Conservation (phyloP, 1,140 invertebrate genomes). For the Neodiprion fabricii region DNA sequence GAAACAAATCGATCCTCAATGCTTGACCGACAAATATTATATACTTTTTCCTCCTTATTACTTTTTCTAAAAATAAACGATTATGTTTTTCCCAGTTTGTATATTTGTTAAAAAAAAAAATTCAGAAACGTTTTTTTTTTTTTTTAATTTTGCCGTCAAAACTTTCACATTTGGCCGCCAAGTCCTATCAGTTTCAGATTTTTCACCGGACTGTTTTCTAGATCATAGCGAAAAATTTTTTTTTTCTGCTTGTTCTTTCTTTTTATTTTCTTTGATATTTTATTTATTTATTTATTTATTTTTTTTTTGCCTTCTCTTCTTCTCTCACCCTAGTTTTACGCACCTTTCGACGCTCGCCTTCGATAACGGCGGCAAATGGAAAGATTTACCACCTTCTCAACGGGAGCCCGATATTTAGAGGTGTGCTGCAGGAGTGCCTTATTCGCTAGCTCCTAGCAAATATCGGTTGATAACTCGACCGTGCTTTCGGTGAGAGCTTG, state of each 20-base stretch:
- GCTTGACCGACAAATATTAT: no score
- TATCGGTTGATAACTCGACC: slow-evolving; percentile 16
- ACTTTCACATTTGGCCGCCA: not conserved
- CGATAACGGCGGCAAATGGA: not conserved
- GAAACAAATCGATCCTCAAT: no score
- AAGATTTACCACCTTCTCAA: slow-evolving; percentile 7
- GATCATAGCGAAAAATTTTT: not conserved
- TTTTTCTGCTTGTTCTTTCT: not conserved
- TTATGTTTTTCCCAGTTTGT: no score
- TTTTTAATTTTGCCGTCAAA: not conserved
- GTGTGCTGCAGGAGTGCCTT: not conserved
- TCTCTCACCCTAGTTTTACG: not conserved
- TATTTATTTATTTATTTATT: not conserved
- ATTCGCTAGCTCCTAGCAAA: not conserved
- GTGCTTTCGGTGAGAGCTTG: not conserved
- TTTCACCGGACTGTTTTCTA: no score
- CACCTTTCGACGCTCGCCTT: not conserved
- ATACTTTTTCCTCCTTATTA: no score
- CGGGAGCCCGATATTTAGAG: not conserved
- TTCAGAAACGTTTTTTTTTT: no score
- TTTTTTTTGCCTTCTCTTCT: not conserved
- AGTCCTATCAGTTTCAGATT: no score
- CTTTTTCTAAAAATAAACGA: not conserved
- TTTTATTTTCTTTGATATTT: not conserved
- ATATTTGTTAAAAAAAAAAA: no score